Evolutionary conservation across 2,113 vertebrate species (phyloP).

Genomic region (Cynocephalus volans): DNA sequence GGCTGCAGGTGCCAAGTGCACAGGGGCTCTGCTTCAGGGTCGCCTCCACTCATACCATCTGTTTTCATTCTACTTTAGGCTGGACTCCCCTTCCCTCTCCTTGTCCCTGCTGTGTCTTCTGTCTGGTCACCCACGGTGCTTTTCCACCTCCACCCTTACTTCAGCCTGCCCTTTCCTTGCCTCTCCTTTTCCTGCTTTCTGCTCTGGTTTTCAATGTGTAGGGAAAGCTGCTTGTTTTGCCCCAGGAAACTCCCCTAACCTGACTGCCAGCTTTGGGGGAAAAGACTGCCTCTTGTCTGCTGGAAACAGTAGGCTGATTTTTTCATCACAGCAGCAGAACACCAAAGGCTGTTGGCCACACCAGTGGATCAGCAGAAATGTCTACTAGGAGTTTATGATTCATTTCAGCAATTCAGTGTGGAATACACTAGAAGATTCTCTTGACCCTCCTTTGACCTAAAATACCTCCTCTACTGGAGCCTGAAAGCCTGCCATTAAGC

Average conservation of each 20-base stretch:
- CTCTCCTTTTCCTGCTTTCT: conserved; percentile 24
- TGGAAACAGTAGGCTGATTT: conserved; percentile 55
- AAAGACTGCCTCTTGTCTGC: not conserved
- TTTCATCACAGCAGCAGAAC: not conserved
- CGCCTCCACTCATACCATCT: not conserved
- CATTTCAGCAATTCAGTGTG: not conserved
- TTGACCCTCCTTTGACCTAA: conserved; percentile 59
- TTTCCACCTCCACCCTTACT: not conserved
- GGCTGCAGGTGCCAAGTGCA: not conserved
- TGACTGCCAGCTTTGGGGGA: not conserved
- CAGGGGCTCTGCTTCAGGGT: not conserved
- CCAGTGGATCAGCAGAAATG: not conserved
- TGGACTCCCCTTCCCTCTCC: not conserved
- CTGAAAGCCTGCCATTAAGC: conserved; percentile 72
- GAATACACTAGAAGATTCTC: conserved; percentile 47
- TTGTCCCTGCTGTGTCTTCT: not conserved
- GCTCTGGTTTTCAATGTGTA: not conserved
- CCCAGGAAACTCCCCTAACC: not conserved
- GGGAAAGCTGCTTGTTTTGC: not conserved
- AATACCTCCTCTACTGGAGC: conserved; percentile 62
- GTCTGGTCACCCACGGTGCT: not conserved
- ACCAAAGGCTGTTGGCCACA: not conserved
- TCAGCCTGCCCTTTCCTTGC: not conserved
- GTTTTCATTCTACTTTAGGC: not conserved
- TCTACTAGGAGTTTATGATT: not conserved